phyloP scores from a whole-genome alignment of 2,888 invertebrate species.

The Drosophila longiperda region DNA sequence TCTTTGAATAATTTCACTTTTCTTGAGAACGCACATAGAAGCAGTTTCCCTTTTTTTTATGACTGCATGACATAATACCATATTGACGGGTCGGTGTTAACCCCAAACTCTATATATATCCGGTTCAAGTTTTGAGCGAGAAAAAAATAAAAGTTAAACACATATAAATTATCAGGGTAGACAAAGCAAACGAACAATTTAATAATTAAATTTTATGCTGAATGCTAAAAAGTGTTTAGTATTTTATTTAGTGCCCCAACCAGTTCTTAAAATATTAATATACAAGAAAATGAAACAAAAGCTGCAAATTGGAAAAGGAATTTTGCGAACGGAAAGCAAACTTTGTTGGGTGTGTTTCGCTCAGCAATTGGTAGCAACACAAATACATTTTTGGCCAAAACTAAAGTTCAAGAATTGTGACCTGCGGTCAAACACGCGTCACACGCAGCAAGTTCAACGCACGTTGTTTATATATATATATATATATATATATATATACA shows the following conservation, averaged over 20 bases:
- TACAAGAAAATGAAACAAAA: not conserved
- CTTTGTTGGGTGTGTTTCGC: constrained; percentile 15
- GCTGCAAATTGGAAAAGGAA: not conserved
- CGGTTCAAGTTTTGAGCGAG: constrained; percentile 49
- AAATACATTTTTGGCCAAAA: constrained; percentile 3
- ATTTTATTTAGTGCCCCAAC: constrained; percentile 57
- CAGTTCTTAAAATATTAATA: constrained; percentile 51
- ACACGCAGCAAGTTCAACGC: constrained; percentile 51
- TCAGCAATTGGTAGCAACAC: constrained; percentile 33
- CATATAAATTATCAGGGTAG: constrained; percentile 47
- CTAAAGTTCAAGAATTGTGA: constrained; percentile 45
- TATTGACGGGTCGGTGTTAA: constrained; percentile 22
- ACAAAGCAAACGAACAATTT: constrained; percentile 35
- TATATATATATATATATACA: constrained; percentile 1
- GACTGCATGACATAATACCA: constrained; percentile 64
- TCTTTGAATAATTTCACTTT: constrained; percentile 61
- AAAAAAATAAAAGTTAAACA: constrained; percentile 36
- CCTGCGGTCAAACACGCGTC: constrained; percentile 28
- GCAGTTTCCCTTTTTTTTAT: constrained; percentile 67
- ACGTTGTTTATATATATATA: constrained; percentile 25
- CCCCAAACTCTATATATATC: constrained; percentile 47
- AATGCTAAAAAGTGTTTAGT: constrained; percentile 63
- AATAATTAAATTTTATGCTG: constrained; percentile 67
- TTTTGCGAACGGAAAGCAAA: constrained; percentile 22
- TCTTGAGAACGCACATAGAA: constrained; percentile 41